Evolutionary conservation across 2,113 vertebrate genomes (phyloP).

Genomic region (Chascanopsetta lugubris): DNA sequence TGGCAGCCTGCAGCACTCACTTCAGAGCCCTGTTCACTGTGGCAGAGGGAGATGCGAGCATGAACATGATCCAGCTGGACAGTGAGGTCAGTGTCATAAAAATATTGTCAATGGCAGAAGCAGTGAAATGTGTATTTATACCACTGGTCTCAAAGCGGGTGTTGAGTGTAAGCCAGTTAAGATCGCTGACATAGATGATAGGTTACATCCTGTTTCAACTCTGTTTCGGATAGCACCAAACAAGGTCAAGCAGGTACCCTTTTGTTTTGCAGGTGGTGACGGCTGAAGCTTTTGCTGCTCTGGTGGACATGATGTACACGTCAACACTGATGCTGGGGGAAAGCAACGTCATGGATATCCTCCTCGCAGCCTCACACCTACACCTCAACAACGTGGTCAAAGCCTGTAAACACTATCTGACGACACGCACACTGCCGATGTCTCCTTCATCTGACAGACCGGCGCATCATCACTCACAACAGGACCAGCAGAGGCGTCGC

Average conservation of each 20-base stretch:
- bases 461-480: constrained; percentile 62
- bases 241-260: not conserved
- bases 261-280: constrained; percentile 85
- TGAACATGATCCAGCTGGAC: constrained; percentile 98
- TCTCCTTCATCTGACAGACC: constrained; percentile 83
- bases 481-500: constrained; percentile 73
- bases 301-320: constrained; percentile 99
- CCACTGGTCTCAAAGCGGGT: not conserved
- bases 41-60: constrained; percentile 90
- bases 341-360: constrained; percentile 98
- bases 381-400: constrained; percentile 97
- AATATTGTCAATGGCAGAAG: not conserved
- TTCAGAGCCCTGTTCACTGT: constrained; percentile 96
- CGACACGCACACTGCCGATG: constrained; percentile 92
- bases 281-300: constrained; percentile 93
- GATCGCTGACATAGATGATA: not conserved
- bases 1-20: constrained; percentile 96
- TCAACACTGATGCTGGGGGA: constrained; percentile 97
- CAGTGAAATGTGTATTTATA: not conserved
- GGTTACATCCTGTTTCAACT: not conserved
- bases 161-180: not conserved
- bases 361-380: constrained; percentile 94
- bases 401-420: constrained; percentile 98
- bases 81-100: constrained; percentile 81
- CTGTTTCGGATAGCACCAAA: not conserved